phyloP scores from a whole-genome alignment of 2,113 vertebrate genomes.

The Nothocercus julius region DNA sequence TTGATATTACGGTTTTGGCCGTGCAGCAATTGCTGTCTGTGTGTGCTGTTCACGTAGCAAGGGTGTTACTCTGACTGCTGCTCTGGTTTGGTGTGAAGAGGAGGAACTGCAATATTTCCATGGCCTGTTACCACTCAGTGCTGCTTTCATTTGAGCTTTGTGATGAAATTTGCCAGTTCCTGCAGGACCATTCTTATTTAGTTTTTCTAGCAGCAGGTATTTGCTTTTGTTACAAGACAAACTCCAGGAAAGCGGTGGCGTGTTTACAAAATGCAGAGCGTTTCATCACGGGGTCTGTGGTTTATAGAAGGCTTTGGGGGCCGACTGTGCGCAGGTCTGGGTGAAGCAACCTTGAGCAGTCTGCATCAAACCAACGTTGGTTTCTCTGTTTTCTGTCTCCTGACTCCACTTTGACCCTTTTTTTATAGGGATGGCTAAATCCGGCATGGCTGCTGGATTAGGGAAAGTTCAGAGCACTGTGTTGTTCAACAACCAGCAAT shows the following conservation, averaged over 20 bases:
- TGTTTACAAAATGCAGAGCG: conserved; percentile 56
- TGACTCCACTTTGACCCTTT: background rate
- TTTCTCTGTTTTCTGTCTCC: background rate
- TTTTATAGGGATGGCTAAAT: background rate
- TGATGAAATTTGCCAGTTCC: conserved; percentile 40
- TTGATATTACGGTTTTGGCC: background rate
- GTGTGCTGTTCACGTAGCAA: background rate
- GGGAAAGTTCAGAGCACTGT: background rate
- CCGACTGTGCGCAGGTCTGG: background rate
- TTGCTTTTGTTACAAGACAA: conserved; percentile 61
- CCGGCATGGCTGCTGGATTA: background rate
- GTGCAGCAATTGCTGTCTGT: background rate
- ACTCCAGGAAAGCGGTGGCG: conserved; percentile 8
- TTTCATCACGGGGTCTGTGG: conserved; percentile 58
- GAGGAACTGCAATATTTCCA: background rate
- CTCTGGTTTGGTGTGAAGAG: background rate
- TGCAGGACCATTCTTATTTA: conserved; percentile 32
- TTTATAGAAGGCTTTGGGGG: conserved; percentile 25
- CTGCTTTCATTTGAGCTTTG: background rate
- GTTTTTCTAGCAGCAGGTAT: conserved; percentile 18
- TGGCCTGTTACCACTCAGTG: conserved; percentile 11
- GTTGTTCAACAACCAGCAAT: background rate
- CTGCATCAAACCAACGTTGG: background rate
- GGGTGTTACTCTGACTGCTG: background rate
- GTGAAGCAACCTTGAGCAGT: background rate